Conservation (phyloP, 1,140 invertebrate species). For the Latrodectus geometricus region DNA sequence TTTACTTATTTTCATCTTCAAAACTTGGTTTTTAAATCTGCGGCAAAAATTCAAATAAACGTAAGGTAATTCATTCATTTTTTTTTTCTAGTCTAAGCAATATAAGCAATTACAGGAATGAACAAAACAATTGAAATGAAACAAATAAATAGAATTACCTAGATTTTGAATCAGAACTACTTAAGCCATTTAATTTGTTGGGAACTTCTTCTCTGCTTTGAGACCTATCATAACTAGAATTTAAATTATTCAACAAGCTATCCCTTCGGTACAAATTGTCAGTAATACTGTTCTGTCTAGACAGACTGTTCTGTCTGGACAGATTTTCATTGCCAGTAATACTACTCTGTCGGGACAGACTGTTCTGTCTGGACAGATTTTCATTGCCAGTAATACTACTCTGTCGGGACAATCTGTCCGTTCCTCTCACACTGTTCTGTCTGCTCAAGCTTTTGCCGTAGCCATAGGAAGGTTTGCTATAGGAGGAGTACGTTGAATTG, state of each 20-base stretch:
- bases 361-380: no score
- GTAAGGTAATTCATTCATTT: no score
- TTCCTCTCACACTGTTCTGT: conserved; percentile 41
- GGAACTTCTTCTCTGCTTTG: conserved; percentile 41
- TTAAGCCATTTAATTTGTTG: conserved; percentile 28
- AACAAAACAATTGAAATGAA: no score
- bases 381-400: conserved; percentile 44
- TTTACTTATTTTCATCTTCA: no score
- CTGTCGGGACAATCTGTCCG: conserved; percentile 38
- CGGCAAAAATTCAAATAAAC: no score
- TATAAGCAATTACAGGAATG: no score
- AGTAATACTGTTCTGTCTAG: conserved; percentile 37
- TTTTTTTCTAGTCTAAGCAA: no score
- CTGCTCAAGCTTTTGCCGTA: conserved; percentile 32
- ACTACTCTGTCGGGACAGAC: conserved; percentile 39
- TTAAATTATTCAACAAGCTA: conserved; percentile 26
- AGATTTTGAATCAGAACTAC: conserved; percentile 40
- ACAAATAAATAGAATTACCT: conserved; percentile 11
- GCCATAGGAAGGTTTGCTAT: conserved; percentile 6
- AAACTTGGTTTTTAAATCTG: no score
- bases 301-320: conserved; percentile 24
- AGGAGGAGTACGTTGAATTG: conserved; percentile 5
- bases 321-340: conserved; percentile 1
- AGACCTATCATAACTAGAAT: conserved; percentile 22
- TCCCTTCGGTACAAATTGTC: conserved; percentile 44